These are phyloP conservation scores for Aelia acuminata DNA, from an alignment of 2,888 invertebrate species.

Conservation along the genomic window DNA sequence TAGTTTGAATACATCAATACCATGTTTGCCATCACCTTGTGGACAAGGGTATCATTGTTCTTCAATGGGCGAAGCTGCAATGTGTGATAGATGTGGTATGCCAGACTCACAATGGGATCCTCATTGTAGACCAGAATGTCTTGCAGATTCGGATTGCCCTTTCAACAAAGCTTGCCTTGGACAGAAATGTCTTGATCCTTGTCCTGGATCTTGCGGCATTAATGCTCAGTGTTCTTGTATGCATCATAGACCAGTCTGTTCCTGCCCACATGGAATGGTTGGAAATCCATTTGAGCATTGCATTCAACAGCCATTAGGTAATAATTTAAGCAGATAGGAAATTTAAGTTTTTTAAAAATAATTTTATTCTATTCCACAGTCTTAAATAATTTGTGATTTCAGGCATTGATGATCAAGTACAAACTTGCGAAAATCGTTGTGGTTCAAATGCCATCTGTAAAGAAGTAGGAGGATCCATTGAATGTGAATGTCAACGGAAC, in stretches of 20 bases:
- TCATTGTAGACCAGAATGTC: constrained; percentile 85
- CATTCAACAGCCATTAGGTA: constrained; percentile 73
- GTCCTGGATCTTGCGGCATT: constrained; percentile 84
- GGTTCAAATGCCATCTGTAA: constrained; percentile 82
- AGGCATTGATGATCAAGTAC: constrained; percentile 70
- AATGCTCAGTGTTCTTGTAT: constrained; percentile 81
- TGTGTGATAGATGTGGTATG: constrained; percentile 84
- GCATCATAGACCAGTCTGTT: constrained; percentile 81
- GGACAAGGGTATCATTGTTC: constrained; percentile 79
- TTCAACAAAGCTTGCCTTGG: constrained; percentile 83
- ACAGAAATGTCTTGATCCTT: constrained; percentile 83
- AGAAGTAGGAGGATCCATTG: constrained; percentile 76
- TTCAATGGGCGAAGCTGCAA: constrained; percentile 81
- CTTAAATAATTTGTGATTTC: constrained; percentile 57
- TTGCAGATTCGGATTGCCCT: constrained; percentile 84
- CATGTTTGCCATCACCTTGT: constrained; percentile 86
- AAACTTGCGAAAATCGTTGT: constrained; percentile 74
- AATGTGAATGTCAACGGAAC: constrained; percentile 81
- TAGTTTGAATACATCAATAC: constrained; percentile 76
- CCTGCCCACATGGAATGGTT: constrained; percentile 77
- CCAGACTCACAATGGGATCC: constrained; percentile 79
- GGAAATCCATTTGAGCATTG: constrained; percentile 87
- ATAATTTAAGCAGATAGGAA: constrained; percentile 68
- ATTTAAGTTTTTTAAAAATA: not conserved
- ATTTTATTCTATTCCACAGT: constrained; percentile 12